Evolutionary conservation across 2,888 invertebrate genomes (phyloP).

Genomic region (Nephrotoma appendiculata): DNA sequence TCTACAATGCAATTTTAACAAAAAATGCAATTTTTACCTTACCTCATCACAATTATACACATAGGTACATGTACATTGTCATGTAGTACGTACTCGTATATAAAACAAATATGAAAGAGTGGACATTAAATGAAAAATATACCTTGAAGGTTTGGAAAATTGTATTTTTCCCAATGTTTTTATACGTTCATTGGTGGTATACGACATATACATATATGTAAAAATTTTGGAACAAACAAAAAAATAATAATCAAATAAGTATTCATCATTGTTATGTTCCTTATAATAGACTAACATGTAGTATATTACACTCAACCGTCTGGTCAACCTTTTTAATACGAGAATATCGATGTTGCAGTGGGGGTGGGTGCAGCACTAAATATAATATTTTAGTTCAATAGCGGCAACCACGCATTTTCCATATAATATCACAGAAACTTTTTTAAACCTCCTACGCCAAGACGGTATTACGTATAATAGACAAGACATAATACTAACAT

Average conservation of each 20-base stretch:
- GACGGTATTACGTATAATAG: neutral
- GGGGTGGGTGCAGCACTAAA: neutral
- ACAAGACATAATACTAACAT: neutral
- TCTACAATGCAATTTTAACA: neutral
- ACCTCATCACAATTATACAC: neutral
- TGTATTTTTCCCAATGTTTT: neutral
- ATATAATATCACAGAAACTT: neutral
- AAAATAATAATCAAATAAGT: too few relatives aligned
- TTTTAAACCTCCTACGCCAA: neutral
- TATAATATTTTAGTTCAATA: neutral
- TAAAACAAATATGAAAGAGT: neutral
- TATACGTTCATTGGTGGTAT: too few relatives aligned
- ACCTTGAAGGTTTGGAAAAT: neutral
- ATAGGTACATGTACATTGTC: neutral
- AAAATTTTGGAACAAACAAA: neutral
- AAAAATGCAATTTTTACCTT: neutral
- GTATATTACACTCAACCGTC: neutral
- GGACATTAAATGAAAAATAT: neutral
- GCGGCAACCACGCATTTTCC: neutral
- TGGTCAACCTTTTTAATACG: neutral
- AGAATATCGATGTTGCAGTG: neutral
- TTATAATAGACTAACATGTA: neutral
- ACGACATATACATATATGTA: neutral
- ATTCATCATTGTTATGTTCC: neutral
- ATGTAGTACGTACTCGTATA: neutral